Evolutionary conservation across 2,797 vertebrate genomes (phyloP), one percentile per base, ranked within the genome.

Genomic region (Gallinago nigripennis): DNA sequence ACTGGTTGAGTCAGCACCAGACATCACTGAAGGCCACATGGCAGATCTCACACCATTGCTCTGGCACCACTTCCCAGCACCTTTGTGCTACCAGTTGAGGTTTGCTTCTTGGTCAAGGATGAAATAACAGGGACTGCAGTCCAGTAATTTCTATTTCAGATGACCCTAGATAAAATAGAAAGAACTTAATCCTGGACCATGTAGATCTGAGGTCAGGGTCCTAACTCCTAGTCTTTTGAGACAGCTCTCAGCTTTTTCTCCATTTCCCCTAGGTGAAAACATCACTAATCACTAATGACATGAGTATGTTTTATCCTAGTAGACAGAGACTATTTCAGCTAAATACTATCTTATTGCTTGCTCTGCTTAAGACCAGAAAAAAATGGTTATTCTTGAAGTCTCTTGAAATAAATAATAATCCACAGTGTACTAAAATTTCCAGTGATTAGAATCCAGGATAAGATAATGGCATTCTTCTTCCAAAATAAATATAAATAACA

Each of bases 21-120:
- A 2, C 43, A 50, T 23, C 68, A 5, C 53, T 25, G 61, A 56
- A 58, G 25, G 56, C 27, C 51, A 5, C 2, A 0, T 0, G 5
- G 71, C 69, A 71, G 37, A 57, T 27, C 57, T 72, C 48, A 33
- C 17, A 10, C 21, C 0, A 0, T 37, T 61, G 50, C 39, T 37
- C 54, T 76, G 86, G 78, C 57, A 48, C 6, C 0, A 2, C 41
- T 79, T 48, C 70, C 70, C 71, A 76, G 43, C 37, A 69, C 54
- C 69, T 75, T 87, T 79, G 53, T 61, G 81, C 70, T 57, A 13
- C 14, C 45, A 61, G 57, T 13, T 18, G 70, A 86, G n/a, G 7
- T 83, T 31, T 61, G 21, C 16, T 58, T 18, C 39, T 2, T 51
- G 24, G 51, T 54, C 51, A 50, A 53, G 28, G 41, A n/a, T 21